phyloP scores from a whole-genome alignment of 1,140 invertebrate genomes.

The Xylocopa sonorina region DNA sequence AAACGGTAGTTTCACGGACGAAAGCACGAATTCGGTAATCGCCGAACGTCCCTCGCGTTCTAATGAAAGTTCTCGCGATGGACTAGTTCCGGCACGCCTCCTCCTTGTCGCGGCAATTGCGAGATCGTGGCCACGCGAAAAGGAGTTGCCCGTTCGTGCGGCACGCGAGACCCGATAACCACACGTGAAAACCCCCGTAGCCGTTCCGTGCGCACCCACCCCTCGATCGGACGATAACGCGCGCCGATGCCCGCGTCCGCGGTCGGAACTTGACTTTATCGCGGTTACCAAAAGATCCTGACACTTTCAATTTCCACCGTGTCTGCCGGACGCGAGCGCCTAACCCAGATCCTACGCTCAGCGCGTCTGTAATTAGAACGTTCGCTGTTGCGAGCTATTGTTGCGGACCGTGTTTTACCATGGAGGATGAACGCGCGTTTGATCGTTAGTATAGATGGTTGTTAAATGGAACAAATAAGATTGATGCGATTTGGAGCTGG shows the following conservation, averaged over 20 bases:
- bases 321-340: neutral
- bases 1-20: neutral
- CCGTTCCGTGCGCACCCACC: neutral
- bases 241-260: neutral
- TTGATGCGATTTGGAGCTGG: neutral
- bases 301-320: slow-evolving; percentile 44
- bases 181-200: slow-evolving; percentile 38
- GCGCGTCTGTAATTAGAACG: neutral
- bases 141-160: slow-evolving; percentile 55
- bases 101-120: slow-evolving; percentile 23
- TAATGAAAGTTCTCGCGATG: slow-evolving; percentile 29
- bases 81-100: slow-evolving; percentile 50
- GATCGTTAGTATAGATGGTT: neutral
- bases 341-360: neutral
- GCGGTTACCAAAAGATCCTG: slow-evolving; percentile 14
- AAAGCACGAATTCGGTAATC: slow-evolving; percentile 3
- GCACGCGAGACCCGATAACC: slow-evolving; percentile 70
- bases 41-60: slow-evolving; percentile 21
- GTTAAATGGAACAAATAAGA: neutral
- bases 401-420: neutral
- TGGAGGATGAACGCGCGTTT: neutral
- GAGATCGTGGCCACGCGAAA: slow-evolving; percentile 9
- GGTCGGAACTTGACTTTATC: slow-evolving; percentile 31
- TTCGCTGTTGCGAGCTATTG: no score
- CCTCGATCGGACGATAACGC: slow-evolving; percentile 39